A percentile compares a stretch with the other conserved stretches of the same genome.
Conservation (phyloP, 1,140 invertebrate species). For the Rhagoletis pomonella region DNA sequence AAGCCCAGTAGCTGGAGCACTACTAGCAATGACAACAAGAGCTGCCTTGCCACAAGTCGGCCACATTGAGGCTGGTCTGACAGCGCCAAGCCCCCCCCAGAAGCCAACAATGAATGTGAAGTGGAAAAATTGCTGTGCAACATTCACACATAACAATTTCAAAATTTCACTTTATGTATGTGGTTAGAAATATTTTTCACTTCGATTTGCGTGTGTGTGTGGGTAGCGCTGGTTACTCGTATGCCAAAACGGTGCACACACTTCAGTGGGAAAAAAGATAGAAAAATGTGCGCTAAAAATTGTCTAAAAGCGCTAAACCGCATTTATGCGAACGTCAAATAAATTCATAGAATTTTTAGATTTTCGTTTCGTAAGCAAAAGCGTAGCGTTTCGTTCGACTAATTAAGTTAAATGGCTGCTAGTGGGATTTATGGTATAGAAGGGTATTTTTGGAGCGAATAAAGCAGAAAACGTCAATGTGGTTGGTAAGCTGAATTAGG, state of each 20-base stretch:
- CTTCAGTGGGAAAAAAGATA: not conserved
- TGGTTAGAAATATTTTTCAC: constrained; percentile 33
- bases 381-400: constrained; percentile 16
- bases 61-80: constrained; percentile 34
- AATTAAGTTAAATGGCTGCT: constrained; percentile 40
- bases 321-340: constrained; percentile 22
- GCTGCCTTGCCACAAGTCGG: constrained; percentile 4
- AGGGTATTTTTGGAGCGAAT: not conserved
- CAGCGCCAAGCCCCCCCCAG: not conserved
- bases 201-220: not conserved
- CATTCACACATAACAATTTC: not conserved
- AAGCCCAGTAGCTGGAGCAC: not conserved
- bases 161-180: not conserved
- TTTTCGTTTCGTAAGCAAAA: constrained; percentile 1
- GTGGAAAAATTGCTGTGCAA: constrained; percentile 25
- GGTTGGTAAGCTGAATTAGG: not conserved
- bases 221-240: not conserved
- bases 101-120: not conserved
- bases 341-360: constrained; percentile 32
- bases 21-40: not conserved
- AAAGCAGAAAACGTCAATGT: not conserved
- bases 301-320: constrained; percentile 46
- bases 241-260: not conserved
- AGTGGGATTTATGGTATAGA: not conserved
- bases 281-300: not conserved